These are phyloP conservation scores for Notodonta ziczac DNA, from an alignment of 2,888 invertebrate genomes.

Conservation along the genomic window DNA sequence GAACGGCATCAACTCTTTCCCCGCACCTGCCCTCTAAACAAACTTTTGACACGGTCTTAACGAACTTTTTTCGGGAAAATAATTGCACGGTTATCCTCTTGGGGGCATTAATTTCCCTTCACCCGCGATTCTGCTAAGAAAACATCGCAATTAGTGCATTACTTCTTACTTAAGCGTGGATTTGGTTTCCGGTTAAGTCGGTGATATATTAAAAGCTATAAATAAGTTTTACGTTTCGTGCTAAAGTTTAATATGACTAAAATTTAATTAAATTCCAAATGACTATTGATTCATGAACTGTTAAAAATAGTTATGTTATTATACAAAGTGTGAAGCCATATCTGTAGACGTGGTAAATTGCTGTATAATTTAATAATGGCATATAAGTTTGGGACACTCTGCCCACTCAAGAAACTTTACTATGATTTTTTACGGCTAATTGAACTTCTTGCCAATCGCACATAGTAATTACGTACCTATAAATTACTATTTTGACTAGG, in stretches of 20 bases:
- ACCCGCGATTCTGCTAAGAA: slow-evolving; percentile 63
- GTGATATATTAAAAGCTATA: slow-evolving; percentile 30
- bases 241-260: slow-evolving; percentile 12
- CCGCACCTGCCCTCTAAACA: slow-evolving; percentile 70
- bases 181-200: slow-evolving; percentile 42
- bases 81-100: slow-evolving; percentile 74
- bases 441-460: too few species aligned
- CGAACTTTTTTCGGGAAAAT: slow-evolving; percentile 70
- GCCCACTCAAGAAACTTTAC: too few species aligned
- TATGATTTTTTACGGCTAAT: too few species aligned
- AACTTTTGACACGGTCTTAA: slow-evolving; percentile 73
- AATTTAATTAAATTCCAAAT: too few species aligned
- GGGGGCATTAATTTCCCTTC: slow-evolving; percentile 77
- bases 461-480: too few species aligned
- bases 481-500: too few species aligned
- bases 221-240: neutral
- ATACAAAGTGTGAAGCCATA: too few species aligned
- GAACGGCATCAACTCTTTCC: slow-evolving; percentile 56
- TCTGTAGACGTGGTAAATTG: slow-evolving; percentile 41
- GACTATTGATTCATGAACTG: too few species aligned
- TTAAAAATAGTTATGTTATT: too few species aligned
- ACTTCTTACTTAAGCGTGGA: slow-evolving; percentile 59
- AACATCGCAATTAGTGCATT: slow-evolving; percentile 77
- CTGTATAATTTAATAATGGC: slow-evolving; percentile 34
- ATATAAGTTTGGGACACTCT: too few species aligned